A percentile compares a stretch with the other conserved stretches of the same genome.
Evolutionary conservation across 2,113 vertebrate genomes (phyloP).

Genomic region (Mustela lutreola): DNA sequence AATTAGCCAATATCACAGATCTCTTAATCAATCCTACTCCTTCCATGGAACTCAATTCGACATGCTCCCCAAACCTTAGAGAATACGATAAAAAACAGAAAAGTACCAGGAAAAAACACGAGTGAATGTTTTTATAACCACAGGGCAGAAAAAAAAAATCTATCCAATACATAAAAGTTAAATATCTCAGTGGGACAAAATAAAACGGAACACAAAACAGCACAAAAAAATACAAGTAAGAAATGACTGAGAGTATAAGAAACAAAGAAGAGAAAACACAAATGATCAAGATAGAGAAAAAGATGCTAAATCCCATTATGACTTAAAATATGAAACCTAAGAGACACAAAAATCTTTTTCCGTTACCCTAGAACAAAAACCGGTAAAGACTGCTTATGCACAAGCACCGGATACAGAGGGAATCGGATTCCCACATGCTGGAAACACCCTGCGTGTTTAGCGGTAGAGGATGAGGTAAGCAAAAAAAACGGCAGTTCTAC

Average conservation of each 20-base stretch:
- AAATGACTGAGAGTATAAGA: neutral
- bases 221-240: neutral
- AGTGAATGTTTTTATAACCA: neutral
- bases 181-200: neutral
- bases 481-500: neutral
- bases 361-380: neutral
- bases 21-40: neutral
- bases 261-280: conserved; percentile 38
- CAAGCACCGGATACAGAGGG: neutral
- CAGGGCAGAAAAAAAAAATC: neutral
- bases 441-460: neutral
- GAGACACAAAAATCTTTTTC: neutral
- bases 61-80: neutral
- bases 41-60: neutral
- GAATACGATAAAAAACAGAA: neutral
- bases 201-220: neutral
- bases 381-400: neutral
- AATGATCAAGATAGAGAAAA: conserved; percentile 15
- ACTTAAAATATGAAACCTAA: neutral
- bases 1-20: neutral
- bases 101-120: neutral
- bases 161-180: neutral
- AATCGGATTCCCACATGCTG: neutral
- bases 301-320: conserved; percentile 18
- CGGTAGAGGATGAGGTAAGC: neutral